Conservation (phyloP, 2,797 vertebrate species). For the Allobates femoralis region DNA sequence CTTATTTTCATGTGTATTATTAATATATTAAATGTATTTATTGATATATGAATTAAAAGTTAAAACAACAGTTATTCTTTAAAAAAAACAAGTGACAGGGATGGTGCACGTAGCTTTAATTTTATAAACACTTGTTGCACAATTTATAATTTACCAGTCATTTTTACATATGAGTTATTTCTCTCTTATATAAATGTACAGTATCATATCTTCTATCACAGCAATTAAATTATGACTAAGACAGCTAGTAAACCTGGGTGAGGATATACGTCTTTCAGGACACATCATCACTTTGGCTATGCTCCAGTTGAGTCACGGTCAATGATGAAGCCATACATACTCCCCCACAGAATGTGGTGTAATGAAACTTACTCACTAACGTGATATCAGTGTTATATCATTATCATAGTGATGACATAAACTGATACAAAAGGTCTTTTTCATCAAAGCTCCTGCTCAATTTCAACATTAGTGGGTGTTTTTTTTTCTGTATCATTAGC, state of each 20-base stretch:
- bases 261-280: slow-evolving; percentile 8
- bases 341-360: slow-evolving; percentile 40
- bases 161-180: background rate
- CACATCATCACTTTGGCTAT: slow-evolving; percentile 33
- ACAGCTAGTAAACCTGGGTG: background rate
- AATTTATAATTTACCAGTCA: background rate
- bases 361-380: slow-evolving; percentile 15
- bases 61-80: background rate
- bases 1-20: too few relatives aligned
- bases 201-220: slow-evolving; percentile 25
- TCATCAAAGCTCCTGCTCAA: background rate
- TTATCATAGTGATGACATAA: background rate
- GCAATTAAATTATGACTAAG: slow-evolving; percentile 16
- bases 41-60: too few relatives aligned
- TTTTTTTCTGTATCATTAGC: too few relatives aligned
- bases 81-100: background rate
- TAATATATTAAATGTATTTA: too few relatives aligned
- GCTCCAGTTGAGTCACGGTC: slow-evolving; percentile 39
- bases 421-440: background rate
- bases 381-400: background rate
- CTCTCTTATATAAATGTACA: background rate
- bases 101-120: background rate
- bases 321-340: slow-evolving; percentile 18
- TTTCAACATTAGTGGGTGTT: background rate
- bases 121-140: background rate